Conservation (phyloP, 2,797 vertebrate species). For the Emys orbicularis region DNA sequence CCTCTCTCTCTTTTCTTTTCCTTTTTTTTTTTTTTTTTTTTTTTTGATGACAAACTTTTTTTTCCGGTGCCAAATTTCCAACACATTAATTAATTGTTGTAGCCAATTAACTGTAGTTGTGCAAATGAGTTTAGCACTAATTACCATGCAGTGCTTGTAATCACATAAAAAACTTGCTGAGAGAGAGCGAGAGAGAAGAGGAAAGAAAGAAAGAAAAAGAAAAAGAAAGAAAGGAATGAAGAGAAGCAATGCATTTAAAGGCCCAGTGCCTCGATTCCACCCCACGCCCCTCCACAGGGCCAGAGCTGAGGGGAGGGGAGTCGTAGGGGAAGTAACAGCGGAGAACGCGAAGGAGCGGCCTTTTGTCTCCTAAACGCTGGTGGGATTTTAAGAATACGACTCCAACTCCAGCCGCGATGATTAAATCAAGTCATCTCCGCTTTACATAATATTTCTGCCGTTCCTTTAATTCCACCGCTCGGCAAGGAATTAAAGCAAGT, state of each 20-base stretch:
- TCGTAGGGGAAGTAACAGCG: not conserved
- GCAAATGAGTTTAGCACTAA: constrained; percentile 99
- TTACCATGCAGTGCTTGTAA: constrained; percentile 95
- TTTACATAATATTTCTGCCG: not conserved
- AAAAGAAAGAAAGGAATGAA: constrained; percentile 1
- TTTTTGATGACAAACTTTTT: constrained; percentile 81
- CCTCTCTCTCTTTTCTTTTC: constrained; percentile 47
- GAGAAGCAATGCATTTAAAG: not conserved
- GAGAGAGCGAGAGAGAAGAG: constrained; percentile 61
- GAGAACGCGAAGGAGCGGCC: not conserved
- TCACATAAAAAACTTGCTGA: constrained; percentile 88
- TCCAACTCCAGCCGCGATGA: not conserved
- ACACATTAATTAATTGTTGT: constrained; percentile 99
- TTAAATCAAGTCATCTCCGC: not conserved
- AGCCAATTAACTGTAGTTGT: constrained; percentile 99
- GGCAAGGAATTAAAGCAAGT: not conserved
- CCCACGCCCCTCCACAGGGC: not conserved
- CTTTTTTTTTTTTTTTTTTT: constrained; percentile 37
- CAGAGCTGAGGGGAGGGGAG: not conserved
- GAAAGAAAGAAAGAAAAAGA: constrained; percentile 8
- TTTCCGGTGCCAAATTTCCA: constrained; percentile 96
- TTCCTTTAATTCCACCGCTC: not conserved
- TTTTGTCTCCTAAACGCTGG: not conserved
- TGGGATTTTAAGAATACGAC: not conserved
- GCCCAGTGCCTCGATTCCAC: not conserved